Conservation (phyloP, 2,888 invertebrate genomes). For the Acleris cristana region DNA sequence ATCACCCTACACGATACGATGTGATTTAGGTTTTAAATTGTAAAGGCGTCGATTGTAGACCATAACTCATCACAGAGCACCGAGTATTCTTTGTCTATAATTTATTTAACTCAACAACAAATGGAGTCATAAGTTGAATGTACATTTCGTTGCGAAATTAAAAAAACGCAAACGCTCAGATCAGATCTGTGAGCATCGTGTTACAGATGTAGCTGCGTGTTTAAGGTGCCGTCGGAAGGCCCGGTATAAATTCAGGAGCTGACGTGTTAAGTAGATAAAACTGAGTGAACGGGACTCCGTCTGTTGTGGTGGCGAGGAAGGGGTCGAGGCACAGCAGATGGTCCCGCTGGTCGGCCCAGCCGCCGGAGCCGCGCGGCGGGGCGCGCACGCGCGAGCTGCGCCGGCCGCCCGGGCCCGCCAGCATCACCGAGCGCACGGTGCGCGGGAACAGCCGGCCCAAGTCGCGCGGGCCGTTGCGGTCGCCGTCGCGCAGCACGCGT, state of each 20-base stretch:
- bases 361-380: constrained; percentile 51
- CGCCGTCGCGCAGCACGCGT: constrained; percentile 48
- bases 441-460: constrained; percentile 45
- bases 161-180: too few species aligned
- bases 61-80: too few species aligned
- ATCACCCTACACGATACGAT: too few species aligned
- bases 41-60: too few species aligned
- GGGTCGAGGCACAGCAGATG: constrained; percentile 57
- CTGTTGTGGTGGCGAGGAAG: constrained; percentile 35
- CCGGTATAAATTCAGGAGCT: not conserved
- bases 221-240: too few species aligned
- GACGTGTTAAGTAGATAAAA: not conserved
- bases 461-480: constrained; percentile 40
- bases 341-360: constrained; percentile 58
- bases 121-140: too few species aligned
- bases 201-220: too few species aligned
- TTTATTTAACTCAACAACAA: too few species aligned
- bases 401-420: constrained; percentile 47
- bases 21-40: too few species aligned
- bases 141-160: too few species aligned
- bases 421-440: constrained; percentile 46
- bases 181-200: too few species aligned
- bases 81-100: too few species aligned
- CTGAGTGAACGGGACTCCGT: not conserved
- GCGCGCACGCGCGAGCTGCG: constrained; percentile 35